Percentiles rank a stretch among this genome's conserved stretches.
Conservation (phyloP, 2,888 invertebrate species). For the Hirtodrosophila histrioides region DNA sequence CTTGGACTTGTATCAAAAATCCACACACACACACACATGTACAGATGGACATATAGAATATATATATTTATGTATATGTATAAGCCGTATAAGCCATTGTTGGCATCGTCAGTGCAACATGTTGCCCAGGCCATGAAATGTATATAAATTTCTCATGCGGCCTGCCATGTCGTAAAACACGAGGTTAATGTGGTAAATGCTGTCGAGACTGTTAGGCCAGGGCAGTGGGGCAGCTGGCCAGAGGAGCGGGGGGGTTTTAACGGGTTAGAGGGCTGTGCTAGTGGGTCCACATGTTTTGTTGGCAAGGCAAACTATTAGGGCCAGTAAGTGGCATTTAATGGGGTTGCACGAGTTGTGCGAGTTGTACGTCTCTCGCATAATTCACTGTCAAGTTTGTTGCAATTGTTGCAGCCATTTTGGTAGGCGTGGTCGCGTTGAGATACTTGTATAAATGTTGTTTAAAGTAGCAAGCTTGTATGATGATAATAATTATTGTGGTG, state of each 20-base stretch:
- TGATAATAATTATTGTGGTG: background rate
- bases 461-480: background rate
- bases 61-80: conserved; percentile 24
- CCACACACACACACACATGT: conserved; percentile 10
- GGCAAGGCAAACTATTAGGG: conserved; percentile 71
- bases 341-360: conserved; percentile 41
- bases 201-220: conserved; percentile 39
- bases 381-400: conserved; percentile 56
- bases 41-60: background rate
- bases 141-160: conserved; percentile 78
- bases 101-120: conserved; percentile 72
- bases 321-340: conserved; percentile 76
- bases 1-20: conserved; percentile 75
- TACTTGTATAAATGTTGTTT: conserved; percentile 18
- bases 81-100: conserved; percentile 24
- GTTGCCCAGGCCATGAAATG: conserved; percentile 73
- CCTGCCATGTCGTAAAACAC: conserved; percentile 76
- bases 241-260: conserved; percentile 9
- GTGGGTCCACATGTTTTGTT: conserved; percentile 61
- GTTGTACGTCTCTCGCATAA: conserved; percentile 33
- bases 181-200: conserved; percentile 75
- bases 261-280: conserved; percentile 10
- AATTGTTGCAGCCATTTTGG: conserved; percentile 25
- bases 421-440: conserved; percentile 30
- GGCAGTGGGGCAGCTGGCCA: background rate